Evolutionary conservation across 1,140 invertebrate species (phyloP), one percentile per base, ranked within the genome.

Genomic region (Aphaenogaster ashmeadi): DNA sequence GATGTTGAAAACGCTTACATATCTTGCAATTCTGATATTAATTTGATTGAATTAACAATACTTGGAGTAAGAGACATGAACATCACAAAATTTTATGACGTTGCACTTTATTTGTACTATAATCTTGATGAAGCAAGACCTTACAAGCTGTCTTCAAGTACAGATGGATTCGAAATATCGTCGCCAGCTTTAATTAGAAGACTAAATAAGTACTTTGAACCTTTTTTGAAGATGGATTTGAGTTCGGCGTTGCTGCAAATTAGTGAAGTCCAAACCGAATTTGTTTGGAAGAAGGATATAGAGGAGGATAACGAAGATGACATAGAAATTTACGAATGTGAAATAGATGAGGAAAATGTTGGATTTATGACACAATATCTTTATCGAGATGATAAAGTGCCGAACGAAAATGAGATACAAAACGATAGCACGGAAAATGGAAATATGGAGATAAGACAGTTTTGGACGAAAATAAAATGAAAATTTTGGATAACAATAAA

Each of bases 171-270:
- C 21, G 71, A 81, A 44, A 8, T 3, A 9, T 54, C 66, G 15
- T 47, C 72, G 7, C 3, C n/a, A 9, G 13, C 15, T 27, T 11
- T 56, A 13, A 21, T 47, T 3, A 52, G n/a, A 50, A 89, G 38
- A 56, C 75, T 89, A 0, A 75, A 64, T 15, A 72, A 84, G 18
- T 80, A 78, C 13, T 89, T 89, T 13, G 85, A 88, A 69, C 21
- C 66, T 38, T 89, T 89, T 13, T 60, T 56, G n/a, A 60, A 58
- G 9, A 2, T 47, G 7, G 27, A 69, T 15, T 85, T 89, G 38
- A 87, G 36, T 27, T 36, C 11, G 38, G 84, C 83, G 2, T 79
- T 87, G 4, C 2, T 56, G 52, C 33, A 21, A 13, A 15, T 75
- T 5, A 27, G 11, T 36, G 36, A 58, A 75, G 41, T 54, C 18